A percentile compares a stretch with the other conserved stretches of the same genome.
phyloP scores from a whole-genome alignment of 2,113 vertebrate species.

The Ciconia boyciana region DNA sequence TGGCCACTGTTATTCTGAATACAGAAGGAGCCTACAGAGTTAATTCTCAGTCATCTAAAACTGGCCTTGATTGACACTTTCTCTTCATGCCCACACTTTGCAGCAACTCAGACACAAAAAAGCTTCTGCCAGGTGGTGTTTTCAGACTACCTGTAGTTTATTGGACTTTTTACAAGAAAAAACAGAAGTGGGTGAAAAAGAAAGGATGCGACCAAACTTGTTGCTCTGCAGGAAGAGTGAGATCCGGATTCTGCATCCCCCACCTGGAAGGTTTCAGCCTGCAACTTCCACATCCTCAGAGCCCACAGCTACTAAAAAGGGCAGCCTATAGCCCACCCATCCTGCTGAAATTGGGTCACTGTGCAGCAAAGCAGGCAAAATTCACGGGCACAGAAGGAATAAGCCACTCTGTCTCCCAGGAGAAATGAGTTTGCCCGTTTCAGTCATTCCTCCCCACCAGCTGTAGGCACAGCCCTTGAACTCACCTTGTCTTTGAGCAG shows the following conservation, averaged over 20 bases:
- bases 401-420: not conserved
- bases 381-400: not conserved
- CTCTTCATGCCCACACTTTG: not conserved
- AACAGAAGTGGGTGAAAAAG: not conserved
- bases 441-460: not conserved
- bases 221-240: not conserved
- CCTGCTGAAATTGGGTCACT: not conserved
- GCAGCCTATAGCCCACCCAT: not conserved
- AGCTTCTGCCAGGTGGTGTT: not conserved
- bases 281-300: not conserved
- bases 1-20: not conserved
- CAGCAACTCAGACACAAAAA: not conserved
- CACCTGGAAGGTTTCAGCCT: not conserved
- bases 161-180: not conserved
- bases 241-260: not conserved
- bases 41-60: not conserved
- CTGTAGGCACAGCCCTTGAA: conserved; percentile 19
- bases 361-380: not conserved
- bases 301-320: not conserved
- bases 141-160: not conserved
- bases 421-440: not conserved
- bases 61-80: not conserved
- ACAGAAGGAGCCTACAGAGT: not conserved
- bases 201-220: fast-evolving
- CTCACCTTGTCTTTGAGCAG: not conserved